Conservation (phyloP, 2,888 invertebrate species). For the Dolomedes plantarius region DNA sequence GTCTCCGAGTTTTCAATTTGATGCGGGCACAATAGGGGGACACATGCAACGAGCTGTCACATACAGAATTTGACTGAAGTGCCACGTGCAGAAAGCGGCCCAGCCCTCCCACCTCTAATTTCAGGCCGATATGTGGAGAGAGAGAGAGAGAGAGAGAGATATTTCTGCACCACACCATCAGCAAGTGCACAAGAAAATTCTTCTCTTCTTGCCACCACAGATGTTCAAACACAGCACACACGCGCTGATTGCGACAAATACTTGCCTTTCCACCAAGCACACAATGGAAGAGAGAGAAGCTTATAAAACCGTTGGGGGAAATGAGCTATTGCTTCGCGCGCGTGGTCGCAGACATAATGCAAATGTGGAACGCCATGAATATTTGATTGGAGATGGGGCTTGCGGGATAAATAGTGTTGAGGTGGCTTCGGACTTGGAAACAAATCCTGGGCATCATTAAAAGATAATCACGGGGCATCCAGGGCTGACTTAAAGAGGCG, state of each 20-base stretch:
- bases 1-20: constrained; percentile 50
- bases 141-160: too few species aligned
- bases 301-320: constrained; percentile 7
- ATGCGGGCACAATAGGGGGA: constrained; percentile 55
- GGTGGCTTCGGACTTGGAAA: constrained; percentile 4
- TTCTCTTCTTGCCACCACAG: background rate
- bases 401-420: constrained; percentile 6
- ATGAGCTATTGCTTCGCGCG: background rate
- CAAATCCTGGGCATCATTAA: background rate
- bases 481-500: background rate
- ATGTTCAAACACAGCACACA: constrained; percentile 2
- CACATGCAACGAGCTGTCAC: constrained; percentile 51
- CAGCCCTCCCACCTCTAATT: constrained; percentile 13
- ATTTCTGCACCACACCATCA: background rate
- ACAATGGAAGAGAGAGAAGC: constrained; percentile 5
- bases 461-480: background rate
- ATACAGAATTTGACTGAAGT: constrained; percentile 52
- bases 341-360: background rate
- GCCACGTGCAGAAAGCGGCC: constrained; percentile 43
- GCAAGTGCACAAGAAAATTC: constrained; percentile 16
- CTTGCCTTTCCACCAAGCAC: background rate
- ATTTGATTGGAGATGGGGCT: constrained; percentile 4
- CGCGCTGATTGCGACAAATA: background rate
- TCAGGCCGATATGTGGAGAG: background rate
- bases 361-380: background rate